These are phyloP conservation scores for Xestia xanthographa DNA, from an alignment of 2,888 invertebrate genomes.

Conservation along the genomic window DNA sequence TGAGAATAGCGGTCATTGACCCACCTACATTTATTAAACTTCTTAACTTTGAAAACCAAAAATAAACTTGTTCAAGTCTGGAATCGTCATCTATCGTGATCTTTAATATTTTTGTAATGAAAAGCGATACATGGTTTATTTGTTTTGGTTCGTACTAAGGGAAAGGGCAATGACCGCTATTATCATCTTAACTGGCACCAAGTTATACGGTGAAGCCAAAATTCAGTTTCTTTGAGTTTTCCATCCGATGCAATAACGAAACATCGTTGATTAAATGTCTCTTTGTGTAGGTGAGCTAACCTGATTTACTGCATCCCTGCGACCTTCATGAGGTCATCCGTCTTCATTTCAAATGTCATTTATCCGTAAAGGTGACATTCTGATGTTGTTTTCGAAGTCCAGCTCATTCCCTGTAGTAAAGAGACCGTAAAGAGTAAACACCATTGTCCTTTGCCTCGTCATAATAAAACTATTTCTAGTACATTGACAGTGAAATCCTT, in stretches of 20 bases:
- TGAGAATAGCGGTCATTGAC: too few relatives aligned
- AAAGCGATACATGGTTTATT: too few relatives aligned
- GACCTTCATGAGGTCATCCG: not conserved
- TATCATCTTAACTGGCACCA: too few relatives aligned
- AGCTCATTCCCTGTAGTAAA: slow-evolving; percentile 6
- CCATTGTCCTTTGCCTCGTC: not conserved
- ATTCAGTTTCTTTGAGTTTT: too few relatives aligned
- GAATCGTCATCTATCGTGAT: too few relatives aligned
- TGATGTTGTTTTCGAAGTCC: not conserved
- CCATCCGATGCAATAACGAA: not conserved
- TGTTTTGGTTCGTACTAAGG: too few relatives aligned
- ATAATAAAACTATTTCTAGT: slow-evolving; percentile 39
- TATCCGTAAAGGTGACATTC: not conserved
- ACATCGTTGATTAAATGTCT: not conserved
- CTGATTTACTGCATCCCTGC: not conserved
- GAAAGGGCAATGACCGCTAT: too few relatives aligned
- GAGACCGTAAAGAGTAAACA: slow-evolving; percentile 1
- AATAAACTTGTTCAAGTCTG: too few relatives aligned
- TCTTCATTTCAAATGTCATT: not conserved
- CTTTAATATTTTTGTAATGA: too few relatives aligned
- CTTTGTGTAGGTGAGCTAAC: not conserved
- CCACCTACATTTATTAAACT: too few relatives aligned
- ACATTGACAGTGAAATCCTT: slow-evolving; percentile 37
- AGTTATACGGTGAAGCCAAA: too few relatives aligned
- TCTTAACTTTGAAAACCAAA: too few relatives aligned